Conservation (phyloP, 2,888 invertebrate genomes). For the Epirrhoe tristata region DNA sequence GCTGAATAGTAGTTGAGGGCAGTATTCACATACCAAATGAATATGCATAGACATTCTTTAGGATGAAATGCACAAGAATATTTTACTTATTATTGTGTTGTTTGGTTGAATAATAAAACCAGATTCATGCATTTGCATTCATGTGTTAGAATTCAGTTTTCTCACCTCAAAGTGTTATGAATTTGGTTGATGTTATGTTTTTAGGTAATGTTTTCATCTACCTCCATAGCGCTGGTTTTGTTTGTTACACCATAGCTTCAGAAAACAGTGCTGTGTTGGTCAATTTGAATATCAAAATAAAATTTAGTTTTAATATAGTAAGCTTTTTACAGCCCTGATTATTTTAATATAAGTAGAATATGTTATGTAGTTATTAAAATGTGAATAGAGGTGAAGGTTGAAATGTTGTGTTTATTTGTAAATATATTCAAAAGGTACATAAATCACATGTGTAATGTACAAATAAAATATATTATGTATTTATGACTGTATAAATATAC, state of each 20-base stretch:
- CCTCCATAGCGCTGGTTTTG: constrained; percentile 27
- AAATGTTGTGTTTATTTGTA: constrained; percentile 77
- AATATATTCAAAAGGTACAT: constrained; percentile 64
- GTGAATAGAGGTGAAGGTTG: constrained; percentile 72
- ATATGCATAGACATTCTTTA: constrained; percentile 68
- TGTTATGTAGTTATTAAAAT: constrained; percentile 51
- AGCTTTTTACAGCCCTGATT: constrained; percentile 73
- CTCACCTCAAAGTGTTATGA: constrained; percentile 49
- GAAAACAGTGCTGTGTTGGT: constrained; percentile 24
- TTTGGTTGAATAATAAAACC: constrained; percentile 3
- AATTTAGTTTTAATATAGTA: constrained; percentile 60
- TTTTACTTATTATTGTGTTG: constrained; percentile 1
- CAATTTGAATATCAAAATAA: constrained; percentile 43
- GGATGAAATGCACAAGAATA: constrained; percentile 44
- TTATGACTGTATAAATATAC: constrained; percentile 70
- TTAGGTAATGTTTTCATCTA: constrained; percentile 27
- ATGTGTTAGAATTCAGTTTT: constrained; percentile 2
- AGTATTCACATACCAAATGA: constrained; percentile 82
- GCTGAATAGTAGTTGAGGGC: constrained; percentile 63
- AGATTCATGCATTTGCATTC: neutral
- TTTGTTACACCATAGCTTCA: constrained; percentile 8
- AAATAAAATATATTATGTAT: constrained; percentile 72
- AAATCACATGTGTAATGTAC: constrained; percentile 78
- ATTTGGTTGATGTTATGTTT: constrained; percentile 48
- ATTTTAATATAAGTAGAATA: constrained; percentile 59